phyloP scores from a whole-genome alignment of 2,888 invertebrate genomes.

The Nudaria mundana region DNA sequence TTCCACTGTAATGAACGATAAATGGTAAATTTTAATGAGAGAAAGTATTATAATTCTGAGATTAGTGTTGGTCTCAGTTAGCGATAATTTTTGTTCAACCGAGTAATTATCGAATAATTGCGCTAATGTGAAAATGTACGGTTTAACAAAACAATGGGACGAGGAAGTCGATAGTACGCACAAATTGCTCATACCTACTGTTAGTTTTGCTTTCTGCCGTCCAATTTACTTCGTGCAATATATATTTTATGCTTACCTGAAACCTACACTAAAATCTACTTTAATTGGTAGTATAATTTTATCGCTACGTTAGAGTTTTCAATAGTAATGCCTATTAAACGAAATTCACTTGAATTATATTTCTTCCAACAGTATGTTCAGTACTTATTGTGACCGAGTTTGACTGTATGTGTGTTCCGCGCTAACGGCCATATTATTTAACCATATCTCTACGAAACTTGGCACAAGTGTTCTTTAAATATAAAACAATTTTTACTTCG shows the following conservation, averaged over 20 bases:
- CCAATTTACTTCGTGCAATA: constrained; percentile 16
- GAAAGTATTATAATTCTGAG: too few relatives aligned
- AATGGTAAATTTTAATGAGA: constrained; percentile 61
- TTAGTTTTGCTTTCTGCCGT: constrained; percentile 26
- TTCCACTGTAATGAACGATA: too few relatives aligned
- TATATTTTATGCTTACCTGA: constrained; percentile 12
- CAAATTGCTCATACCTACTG: constrained; percentile 38
- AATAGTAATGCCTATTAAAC: background rate
- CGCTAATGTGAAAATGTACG: constrained; percentile 77
- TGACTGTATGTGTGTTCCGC: too few relatives aligned
- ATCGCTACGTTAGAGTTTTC: background rate
- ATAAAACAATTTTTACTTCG: too few relatives aligned
- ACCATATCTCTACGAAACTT: too few relatives aligned
- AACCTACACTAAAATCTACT: constrained; percentile 6
- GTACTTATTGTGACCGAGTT: too few relatives aligned
- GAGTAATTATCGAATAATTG: constrained; percentile 78
- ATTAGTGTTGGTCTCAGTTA: constrained; percentile 58
- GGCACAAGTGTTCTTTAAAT: too few relatives aligned
- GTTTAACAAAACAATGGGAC: constrained; percentile 73
- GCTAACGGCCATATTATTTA: too few relatives aligned
- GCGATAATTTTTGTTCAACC: constrained; percentile 62
- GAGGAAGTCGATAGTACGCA: constrained; percentile 57
- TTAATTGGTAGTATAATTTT: constrained; percentile 6
- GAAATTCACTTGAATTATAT: too few relatives aligned
- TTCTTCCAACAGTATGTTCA: too few relatives aligned